A percentile compares a stretch with the other conserved stretches of the same genome.
phyloP scores from a whole-genome alignment of 2,113 vertebrate genomes.

The Nettapus auritus region DNA sequence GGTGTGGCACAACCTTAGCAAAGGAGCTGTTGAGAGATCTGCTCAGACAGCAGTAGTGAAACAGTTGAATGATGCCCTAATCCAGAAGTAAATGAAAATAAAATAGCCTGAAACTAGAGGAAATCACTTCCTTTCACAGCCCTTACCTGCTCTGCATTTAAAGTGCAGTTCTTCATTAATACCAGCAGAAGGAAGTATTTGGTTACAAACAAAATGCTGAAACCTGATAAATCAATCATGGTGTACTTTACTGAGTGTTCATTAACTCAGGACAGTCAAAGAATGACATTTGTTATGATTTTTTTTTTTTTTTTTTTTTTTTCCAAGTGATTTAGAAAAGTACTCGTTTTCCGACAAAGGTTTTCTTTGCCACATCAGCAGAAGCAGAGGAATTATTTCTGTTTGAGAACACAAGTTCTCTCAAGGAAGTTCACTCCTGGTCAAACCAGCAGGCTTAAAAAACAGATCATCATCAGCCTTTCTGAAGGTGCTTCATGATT shows the following conservation, averaged over 20 bases:
- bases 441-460: background rate
- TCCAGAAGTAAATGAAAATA: background rate
- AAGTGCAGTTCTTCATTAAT: background rate
- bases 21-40: background rate
- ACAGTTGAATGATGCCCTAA: background rate
- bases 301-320: background rate
- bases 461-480: background rate
- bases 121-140: background rate
- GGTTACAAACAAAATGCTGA: conserved; percentile 2
- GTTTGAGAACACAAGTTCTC: background rate
- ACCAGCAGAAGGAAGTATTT: conserved; percentile 63
- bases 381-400: background rate
- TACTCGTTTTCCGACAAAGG: background rate
- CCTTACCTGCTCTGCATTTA: background rate
- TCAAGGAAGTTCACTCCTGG: background rate
- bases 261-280: background rate
- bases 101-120: background rate
- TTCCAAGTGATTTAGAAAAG: background rate
- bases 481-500: background rate
- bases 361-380: background rate
- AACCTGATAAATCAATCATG: conserved; percentile 19
- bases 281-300: background rate
- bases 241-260: background rate
- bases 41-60: background rate
- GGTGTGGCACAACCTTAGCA: background rate